phyloP scores from a whole-genome alignment of 2,113 vertebrate species.

The Saguinus imperator region DNA sequence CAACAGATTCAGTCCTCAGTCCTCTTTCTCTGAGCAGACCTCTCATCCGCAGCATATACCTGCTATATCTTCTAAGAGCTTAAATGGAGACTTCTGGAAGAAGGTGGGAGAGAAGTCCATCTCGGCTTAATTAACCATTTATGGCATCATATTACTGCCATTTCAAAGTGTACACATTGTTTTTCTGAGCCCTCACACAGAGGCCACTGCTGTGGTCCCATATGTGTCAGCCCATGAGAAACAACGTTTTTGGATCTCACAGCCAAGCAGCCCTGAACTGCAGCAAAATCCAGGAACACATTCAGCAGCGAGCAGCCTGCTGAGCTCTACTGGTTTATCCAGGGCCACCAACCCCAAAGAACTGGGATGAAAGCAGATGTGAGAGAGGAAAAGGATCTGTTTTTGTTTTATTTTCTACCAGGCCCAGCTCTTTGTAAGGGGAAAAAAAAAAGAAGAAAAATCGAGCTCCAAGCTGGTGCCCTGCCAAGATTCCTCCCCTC shows the following conservation, averaged over 20 bases:
- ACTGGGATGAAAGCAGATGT: neutral
- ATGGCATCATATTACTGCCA: neutral
- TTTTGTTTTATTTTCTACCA: slow-evolving; percentile 60
- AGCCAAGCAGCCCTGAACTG: neutral
- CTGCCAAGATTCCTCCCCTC: slow-evolving; percentile 58
- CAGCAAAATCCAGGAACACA: slow-evolving; percentile 25
- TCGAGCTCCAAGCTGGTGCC: slow-evolving; percentile 20
- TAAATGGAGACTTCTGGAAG: neutral
- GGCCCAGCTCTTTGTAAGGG: neutral
- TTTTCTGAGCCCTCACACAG: neutral
- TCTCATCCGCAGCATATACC: neutral
- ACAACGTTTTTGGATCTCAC: neutral
- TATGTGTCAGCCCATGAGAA: neutral
- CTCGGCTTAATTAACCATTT: neutral
- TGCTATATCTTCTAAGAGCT: neutral
- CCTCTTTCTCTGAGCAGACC: neutral
- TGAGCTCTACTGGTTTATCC: neutral
- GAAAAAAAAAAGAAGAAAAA: neutral
- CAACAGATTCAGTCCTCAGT: neutral
- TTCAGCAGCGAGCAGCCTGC: neutral
- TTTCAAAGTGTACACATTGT: neutral
- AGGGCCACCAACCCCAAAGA: neutral
- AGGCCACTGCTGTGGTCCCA: neutral
- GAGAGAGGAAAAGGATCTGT: slow-evolving; percentile 8
- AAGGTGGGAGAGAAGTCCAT: neutral